Conservation (phyloP, 2,797 vertebrate genomes). For the Oreortyx pictus region DNA sequence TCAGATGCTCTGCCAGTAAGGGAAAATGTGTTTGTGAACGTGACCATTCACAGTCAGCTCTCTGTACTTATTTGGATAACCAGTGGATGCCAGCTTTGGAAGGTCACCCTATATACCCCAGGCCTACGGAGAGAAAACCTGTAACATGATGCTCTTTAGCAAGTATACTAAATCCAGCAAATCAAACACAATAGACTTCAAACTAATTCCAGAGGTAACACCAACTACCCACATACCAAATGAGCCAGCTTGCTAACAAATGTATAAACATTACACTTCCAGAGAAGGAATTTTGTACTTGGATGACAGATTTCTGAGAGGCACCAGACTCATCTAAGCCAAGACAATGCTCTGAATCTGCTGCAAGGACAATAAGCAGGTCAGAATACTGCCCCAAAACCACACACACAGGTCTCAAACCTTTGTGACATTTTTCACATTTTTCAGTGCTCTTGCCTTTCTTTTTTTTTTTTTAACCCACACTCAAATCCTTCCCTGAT, state of each 20-base stretch:
- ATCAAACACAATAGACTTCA: slow-evolving; percentile 9
- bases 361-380: not conserved
- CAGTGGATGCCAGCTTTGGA: not conserved
- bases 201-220: slow-evolving; percentile 55
- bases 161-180: slow-evolving; percentile 16
- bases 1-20: not conserved
- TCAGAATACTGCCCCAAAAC: not conserved
- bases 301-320: slow-evolving; percentile 7
- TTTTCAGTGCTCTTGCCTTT: not conserved
- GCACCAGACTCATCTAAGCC: not conserved
- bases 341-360: not conserved
- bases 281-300: slow-evolving; percentile 4
- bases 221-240: slow-evolving; percentile 49
- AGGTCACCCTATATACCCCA: not conserved
- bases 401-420: not conserved
- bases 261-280: slow-evolving; percentile 28
- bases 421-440: not conserved
- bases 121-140: not conserved
- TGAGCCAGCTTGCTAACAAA: slow-evolving; percentile 33
- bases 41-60: not conserved
- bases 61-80: not conserved
- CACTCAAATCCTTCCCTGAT: not conserved
- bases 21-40: not conserved
- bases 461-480: not conserved
- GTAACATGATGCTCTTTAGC: not conserved